Evolutionary conservation across 2,113 vertebrate species (phyloP), one percentile per base, ranked within the genome.

Genomic region (Archocentrus centrarchus): DNA sequence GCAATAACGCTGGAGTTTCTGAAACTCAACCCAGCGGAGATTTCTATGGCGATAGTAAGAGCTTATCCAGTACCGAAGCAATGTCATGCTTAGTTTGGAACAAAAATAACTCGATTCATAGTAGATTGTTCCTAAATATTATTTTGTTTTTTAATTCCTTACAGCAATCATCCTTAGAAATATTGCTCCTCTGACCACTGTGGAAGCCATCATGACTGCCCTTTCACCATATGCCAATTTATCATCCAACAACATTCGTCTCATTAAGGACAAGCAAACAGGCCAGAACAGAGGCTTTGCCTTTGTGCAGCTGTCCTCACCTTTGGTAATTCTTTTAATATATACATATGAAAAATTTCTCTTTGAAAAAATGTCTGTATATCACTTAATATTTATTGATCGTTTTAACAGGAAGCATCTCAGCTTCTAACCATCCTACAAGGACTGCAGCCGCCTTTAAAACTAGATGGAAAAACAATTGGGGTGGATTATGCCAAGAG

Each of bases 401-500:
- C 1, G 2, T 10, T 61, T 91, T 94, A 41, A 61, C 83, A 99
- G 98, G 98, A 99, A 92, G 98, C 98, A 4, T 99, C 98, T 86
- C 98, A 99, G 89, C 95, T 99, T 85, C 96, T 99, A 32, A 98
- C 97, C 91, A 99, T 99, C 85, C 91, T 99, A 84, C 98, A 98
- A 66, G 98, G 97, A 86, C 96, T 99, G 84, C 98, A 99, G 93
- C 98, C 98, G 50, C 97, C 98, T 0, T 91, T 99, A 80, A 99
- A 98, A 95, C 97, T 99, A 77, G 98, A 99, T 89, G 98, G 98
- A 59, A 99, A 99, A 96, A 99, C 97, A 64, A 97, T 99, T 80
- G 98, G 98, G 14, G 98, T 99, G 83, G 98, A 99, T 95, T 99
- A 97, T 92, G 98, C 98, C 53, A 99, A 99, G 93, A 99, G 98